Conservation (phyloP, 2,888 invertebrate species). For the Nemoura dubitans region DNA sequence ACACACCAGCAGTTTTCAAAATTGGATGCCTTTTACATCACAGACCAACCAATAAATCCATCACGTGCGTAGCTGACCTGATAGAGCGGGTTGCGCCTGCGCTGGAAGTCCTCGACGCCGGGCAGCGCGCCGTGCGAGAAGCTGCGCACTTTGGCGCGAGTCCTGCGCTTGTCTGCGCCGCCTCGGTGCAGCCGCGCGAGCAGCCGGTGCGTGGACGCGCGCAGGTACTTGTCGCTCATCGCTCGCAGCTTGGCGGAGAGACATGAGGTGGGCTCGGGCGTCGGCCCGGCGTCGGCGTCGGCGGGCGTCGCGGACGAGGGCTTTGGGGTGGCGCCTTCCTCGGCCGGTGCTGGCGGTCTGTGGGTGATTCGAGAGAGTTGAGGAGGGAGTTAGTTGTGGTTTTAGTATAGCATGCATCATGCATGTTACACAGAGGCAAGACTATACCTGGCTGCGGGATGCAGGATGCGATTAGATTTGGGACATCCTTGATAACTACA, state of each 20-base stretch:
- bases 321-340: slow-evolving; percentile 13
- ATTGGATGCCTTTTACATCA: too few relatives aligned
- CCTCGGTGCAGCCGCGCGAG: slow-evolving; percentile 72
- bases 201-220: slow-evolving; percentile 74
- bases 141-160: slow-evolving; percentile 65
- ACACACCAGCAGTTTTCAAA: too few relatives aligned
- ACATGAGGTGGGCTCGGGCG: slow-evolving; percentile 65
- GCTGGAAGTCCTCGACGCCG: slow-evolving; percentile 74
- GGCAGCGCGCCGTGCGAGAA: slow-evolving; percentile 80
- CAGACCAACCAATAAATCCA: too few relatives aligned
- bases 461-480: too few relatives aligned
- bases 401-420: too few relatives aligned
- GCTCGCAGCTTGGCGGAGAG: slow-evolving; percentile 75
- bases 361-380: background rate
- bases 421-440: too few relatives aligned
- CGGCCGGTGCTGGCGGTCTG: background rate
- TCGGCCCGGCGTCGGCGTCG: slow-evolving; percentile 77
- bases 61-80: slow-evolving; percentile 61
- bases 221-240: slow-evolving; percentile 77
- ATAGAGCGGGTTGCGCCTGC: slow-evolving; percentile 67
- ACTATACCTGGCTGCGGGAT: too few relatives aligned
- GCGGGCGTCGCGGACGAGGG: slow-evolving; percentile 69
- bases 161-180: slow-evolving; percentile 21
- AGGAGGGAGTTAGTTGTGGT: too few relatives aligned
- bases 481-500: too few relatives aligned